These are phyloP conservation scores for Mizuhopecten yessoensis DNA, from an alignment of 1,140 invertebrate species.

Conservation along the genomic window DNA sequence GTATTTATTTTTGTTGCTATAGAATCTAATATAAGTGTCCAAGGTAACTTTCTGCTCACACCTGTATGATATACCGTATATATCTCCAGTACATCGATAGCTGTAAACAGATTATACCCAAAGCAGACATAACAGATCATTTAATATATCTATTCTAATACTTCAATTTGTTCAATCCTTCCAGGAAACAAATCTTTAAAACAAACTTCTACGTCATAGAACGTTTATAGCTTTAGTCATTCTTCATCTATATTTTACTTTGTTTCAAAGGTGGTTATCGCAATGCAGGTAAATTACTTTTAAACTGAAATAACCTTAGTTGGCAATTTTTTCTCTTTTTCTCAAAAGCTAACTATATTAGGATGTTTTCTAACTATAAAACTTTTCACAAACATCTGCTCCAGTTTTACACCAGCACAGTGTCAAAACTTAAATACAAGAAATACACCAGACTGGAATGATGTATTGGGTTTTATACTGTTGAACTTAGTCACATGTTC, in stretches of 20 bases:
- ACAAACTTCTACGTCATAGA: not conserved
- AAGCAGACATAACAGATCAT: too few relatives aligned
- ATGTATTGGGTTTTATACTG: not conserved
- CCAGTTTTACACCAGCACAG: not conserved
- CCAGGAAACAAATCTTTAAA: not conserved
- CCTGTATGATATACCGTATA: too few relatives aligned
- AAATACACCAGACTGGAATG: too few relatives aligned
- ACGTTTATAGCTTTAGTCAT: not conserved
- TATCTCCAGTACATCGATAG: too few relatives aligned
- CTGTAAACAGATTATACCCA: too few relatives aligned
- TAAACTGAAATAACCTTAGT: not conserved
- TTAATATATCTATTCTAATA: too few relatives aligned
- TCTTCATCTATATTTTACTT: not conserved
- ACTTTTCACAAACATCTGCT: not conserved
- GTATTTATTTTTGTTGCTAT: too few relatives aligned
- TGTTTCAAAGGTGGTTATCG: not conserved
- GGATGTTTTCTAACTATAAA: not conserved
- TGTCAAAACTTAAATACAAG: not conserved
- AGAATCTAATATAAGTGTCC: too few relatives aligned
- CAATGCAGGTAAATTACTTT: not conserved
- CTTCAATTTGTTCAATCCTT: not conserved
- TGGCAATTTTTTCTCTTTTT: not conserved
- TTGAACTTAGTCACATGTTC: not conserved
- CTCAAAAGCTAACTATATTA: not conserved
- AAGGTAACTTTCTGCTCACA: too few relatives aligned